Evolutionary conservation across 2,797 vertebrate genomes (phyloP).

Genomic region (Masticophis lateralis): DNA sequence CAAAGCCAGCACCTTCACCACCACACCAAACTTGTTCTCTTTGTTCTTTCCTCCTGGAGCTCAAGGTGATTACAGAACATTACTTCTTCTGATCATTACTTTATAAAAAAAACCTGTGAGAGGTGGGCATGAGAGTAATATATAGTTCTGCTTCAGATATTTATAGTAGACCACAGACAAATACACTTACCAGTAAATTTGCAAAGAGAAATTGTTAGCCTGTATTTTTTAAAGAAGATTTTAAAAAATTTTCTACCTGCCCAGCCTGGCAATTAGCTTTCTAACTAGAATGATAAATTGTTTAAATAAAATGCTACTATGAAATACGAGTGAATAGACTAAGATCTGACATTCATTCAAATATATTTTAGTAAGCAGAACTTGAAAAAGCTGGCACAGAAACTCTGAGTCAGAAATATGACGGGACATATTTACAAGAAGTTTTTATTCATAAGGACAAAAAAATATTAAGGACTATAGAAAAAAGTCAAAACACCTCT

Average conservation of each 20-base stretch:
- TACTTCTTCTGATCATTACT: not conserved
- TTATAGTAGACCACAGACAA: not conserved
- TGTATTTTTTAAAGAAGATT: not conserved
- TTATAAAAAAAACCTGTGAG: not conserved
- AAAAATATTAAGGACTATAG: not conserved
- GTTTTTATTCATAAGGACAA: slow-evolving; percentile 42
- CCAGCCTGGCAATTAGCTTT: not conserved
- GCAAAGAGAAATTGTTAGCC: not conserved
- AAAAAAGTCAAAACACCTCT: not conserved
- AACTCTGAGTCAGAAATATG: not conserved
- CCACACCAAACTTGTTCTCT: not conserved
- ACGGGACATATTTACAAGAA: not conserved
- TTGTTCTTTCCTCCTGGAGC: not conserved
- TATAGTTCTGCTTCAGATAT: not conserved
- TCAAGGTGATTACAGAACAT: not conserved
- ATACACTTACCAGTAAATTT: not conserved
- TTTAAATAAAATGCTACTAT: not conserved
- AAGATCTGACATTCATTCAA: not conserved
- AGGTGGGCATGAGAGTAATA: not conserved
- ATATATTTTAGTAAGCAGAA: not conserved
- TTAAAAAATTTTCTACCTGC: not conserved
- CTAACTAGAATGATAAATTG: not conserved
- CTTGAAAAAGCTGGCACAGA: not conserved
- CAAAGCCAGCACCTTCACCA: not conserved
- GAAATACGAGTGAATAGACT: not conserved